These are phyloP conservation scores for Huso huso DNA, from an alignment of 2,797 vertebrate species.

Conservation along the genomic window DNA sequence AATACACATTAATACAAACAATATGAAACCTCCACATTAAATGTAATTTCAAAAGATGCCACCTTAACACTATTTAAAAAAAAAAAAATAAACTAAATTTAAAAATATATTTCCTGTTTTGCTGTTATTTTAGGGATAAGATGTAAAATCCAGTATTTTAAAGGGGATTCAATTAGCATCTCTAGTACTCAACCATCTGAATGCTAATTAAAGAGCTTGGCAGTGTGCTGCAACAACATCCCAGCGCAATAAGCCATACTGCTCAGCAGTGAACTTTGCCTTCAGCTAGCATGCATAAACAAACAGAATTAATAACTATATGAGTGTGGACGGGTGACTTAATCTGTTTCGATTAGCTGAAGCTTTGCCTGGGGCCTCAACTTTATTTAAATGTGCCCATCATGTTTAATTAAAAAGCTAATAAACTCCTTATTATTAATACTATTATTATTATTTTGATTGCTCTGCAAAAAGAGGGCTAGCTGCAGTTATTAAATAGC, in stretches of 20 bases:
- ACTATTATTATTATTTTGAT: too few relatives aligned
- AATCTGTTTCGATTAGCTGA: constrained; percentile 51
- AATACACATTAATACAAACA: too few relatives aligned
- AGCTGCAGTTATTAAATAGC: too few relatives aligned
- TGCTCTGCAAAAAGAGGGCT: too few relatives aligned
- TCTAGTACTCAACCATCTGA: constrained; percentile 35
- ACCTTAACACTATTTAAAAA: too few relatives aligned
- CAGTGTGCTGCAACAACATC: constrained; percentile 39
- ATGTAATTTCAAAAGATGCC: too few relatives aligned
- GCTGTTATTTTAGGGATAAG: constrained; percentile 13
- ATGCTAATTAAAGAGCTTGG: constrained; percentile 40
- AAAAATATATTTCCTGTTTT: not conserved
- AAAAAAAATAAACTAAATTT: too few relatives aligned
- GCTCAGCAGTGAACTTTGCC: constrained; percentile 37
- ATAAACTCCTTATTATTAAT: constrained; percentile 32
- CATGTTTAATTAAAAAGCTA: constrained; percentile 65
- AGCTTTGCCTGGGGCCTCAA: constrained; percentile 45
- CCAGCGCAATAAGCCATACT: constrained; percentile 40
- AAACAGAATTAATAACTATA: constrained; percentile 55
- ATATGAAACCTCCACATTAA: too few relatives aligned
- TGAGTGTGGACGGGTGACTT: constrained; percentile 51
- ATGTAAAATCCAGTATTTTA: constrained; percentile 24
- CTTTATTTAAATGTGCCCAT: constrained; percentile 59
- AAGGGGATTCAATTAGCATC: constrained; percentile 38
- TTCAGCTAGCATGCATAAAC: constrained; percentile 47